Base-by-base conservation (phyloP, 2,797 vertebrate genomes). In the Halcyon smyrnensis region DNA sequence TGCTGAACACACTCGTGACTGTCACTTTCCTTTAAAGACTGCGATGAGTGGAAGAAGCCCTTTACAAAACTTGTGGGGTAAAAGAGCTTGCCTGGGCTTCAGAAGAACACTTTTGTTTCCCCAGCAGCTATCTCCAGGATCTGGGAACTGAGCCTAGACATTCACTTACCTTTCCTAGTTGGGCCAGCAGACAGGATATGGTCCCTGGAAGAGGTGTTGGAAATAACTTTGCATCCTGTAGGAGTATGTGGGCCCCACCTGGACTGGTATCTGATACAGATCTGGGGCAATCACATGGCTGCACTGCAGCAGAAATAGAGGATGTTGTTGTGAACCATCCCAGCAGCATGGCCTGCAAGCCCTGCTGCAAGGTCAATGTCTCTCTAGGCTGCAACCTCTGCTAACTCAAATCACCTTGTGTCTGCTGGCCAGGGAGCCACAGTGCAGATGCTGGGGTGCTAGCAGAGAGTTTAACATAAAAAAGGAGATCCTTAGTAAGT, bases 271-370 rank as follows among this genome's bases (percentile, higher is more conserved):
- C 37, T 67, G 64, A 24, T 54, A 37, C 8, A 30, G 21, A 28
- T 41, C 34, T 36, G 32, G 24, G 36, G 28, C 15, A 76, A 57
- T n/a, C 7, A 1, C 36, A 32, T 1, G 2, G 51, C 36, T 54
- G 6, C 51, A 27, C 16, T 6, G 4, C 0, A 0, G 7, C 1
- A 4, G 54, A 62, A n/a, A 48, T 6, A 27, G 34, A 76, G 8
- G 23, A 65, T 0, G 1, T 3, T 87, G 27, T 64, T 68, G 57
- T 3, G 11, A 43, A 21, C 9, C 41, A 57, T 34, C n/a, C 36
- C 2, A 2, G 41, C n/a, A 68, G 12, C 36, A 6, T 1, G 4
- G 27, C 34, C 56, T 54, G 27, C 2, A 8, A 45, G 28, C 2
- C 1, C 32, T n/a, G 25, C 45, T 75, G 6, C 0, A 0, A 60